Evolutionary conservation across 2,113 vertebrate species (phyloP).

Genomic region (Mesembrinibis cayennensis): DNA sequence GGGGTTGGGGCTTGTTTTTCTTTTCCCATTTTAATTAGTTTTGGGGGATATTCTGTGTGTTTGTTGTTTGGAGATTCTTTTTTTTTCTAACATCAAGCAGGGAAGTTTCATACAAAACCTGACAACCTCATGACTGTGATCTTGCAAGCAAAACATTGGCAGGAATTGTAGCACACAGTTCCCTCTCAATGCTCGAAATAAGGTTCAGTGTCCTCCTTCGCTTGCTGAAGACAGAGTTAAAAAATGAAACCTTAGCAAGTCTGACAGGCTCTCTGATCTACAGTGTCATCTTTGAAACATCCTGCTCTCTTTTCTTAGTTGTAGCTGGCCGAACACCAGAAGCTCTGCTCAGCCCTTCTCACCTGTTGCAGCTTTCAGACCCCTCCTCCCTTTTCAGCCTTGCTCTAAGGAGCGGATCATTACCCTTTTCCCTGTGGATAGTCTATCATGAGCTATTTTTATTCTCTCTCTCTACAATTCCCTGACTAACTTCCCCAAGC

Average conservation of each 20-base stretch:
- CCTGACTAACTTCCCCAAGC: conserved; percentile 1
- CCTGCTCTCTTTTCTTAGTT: not conserved
- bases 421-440: not conserved
- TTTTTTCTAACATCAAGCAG: not conserved
- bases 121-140: not conserved
- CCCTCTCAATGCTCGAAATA: not conserved
- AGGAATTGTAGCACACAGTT: not conserved
- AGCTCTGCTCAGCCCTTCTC: not conserved
- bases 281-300: not conserved
- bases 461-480: conserved; percentile 1
- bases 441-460: conserved; percentile 28
- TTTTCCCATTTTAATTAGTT: not conserved
- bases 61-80: not conserved
- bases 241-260: not conserved
- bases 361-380: not conserved
- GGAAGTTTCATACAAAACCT: not conserved
- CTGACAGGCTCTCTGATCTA: not conserved
- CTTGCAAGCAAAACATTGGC: not conserved
- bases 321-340: not conserved
- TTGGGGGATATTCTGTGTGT: not conserved
- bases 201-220: not conserved
- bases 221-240: not conserved
- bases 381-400: not conserved
- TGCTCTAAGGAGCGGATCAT: not conserved
- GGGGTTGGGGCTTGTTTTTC: not conserved